phyloP scores from a whole-genome alignment of 2,888 invertebrate genomes.

The Agapetus fuscipes region DNA sequence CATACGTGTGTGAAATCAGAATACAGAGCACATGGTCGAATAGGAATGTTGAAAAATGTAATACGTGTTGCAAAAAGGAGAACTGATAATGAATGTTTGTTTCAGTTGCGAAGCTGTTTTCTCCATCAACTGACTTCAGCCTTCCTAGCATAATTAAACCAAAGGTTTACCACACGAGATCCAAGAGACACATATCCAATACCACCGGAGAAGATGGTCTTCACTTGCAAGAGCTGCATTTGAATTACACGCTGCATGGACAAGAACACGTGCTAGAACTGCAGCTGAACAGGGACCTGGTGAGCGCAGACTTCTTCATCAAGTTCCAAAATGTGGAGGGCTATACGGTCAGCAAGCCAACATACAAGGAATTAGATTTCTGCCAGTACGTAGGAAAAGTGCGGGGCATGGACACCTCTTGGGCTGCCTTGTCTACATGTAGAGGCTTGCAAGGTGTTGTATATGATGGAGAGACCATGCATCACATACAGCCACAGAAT shows the following conservation, averaged over 20 bases:
- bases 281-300: conserved; percentile 59
- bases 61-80: no score
- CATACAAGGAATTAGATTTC: conserved; percentile 51
- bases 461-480: conserved; percentile 65
- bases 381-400: conserved; percentile 74
- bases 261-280: conserved; percentile 59
- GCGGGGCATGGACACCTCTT: conserved; percentile 57
- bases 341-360: conserved; percentile 46
- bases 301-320: conserved; percentile 57
- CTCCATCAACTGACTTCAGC: conserved; percentile 51
- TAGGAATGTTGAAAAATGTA: no score
- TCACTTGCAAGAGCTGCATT: conserved; percentile 47
- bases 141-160: conserved; percentile 58
- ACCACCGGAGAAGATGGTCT: conserved; percentile 51
- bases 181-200: conserved; percentile 59
- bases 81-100: no score
- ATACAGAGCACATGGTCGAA: no score
- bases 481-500: conserved; percentile 55
- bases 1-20: no score
- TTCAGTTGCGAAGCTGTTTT: conserved; percentile 27
- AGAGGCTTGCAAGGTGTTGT: conserved; percentile 65
- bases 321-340: conserved; percentile 48
- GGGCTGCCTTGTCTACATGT: conserved; percentile 81
- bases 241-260: conserved; percentile 57
- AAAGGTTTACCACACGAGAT: conserved; percentile 61